Evolutionary conservation across 2,888 invertebrate species (phyloP).

Genomic region (Epinotia nisella): DNA sequence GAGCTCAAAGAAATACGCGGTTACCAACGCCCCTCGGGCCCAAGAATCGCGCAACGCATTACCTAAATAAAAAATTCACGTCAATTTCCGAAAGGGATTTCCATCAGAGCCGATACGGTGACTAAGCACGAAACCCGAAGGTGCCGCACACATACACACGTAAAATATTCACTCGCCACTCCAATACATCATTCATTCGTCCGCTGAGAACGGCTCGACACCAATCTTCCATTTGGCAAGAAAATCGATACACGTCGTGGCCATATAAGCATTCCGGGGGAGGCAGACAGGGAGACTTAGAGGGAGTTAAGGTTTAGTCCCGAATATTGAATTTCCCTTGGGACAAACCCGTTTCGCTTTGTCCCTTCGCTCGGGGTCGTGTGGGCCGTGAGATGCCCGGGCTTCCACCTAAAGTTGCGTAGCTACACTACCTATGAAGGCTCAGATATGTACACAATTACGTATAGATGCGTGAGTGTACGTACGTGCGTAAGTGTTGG

Average conservation of each 20-base stretch:
- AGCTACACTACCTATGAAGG: constrained; percentile 52
- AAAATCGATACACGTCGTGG: constrained; percentile 85
- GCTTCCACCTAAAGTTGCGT: constrained; percentile 57
- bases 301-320: constrained; percentile 85
- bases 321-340: constrained; percentile 86
- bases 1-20: constrained; percentile 61
- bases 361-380: constrained; percentile 83
- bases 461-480: constrained; percentile 58
- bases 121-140: constrained; percentile 73
- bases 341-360: constrained; percentile 86
- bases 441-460: constrained; percentile 53
- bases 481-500: constrained; percentile 80
- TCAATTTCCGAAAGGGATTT: constrained; percentile 73
- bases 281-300: constrained; percentile 82
- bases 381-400: constrained; percentile 81
- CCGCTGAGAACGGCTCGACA: constrained; percentile 82
- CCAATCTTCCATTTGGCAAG: constrained; percentile 85
- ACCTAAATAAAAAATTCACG: constrained; percentile 80
- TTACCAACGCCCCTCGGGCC: constrained; percentile 47
- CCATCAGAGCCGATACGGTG: constrained; percentile 75
- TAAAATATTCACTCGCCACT: constrained; percentile 80
- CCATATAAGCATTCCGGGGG: constrained; percentile 85
- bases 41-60: constrained; percentile 67
- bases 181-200: constrained; percentile 84
- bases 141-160: constrained; percentile 67